Conservation (phyloP, 1,140 invertebrate species). For the Cheumatopsyche charites region DNA sequence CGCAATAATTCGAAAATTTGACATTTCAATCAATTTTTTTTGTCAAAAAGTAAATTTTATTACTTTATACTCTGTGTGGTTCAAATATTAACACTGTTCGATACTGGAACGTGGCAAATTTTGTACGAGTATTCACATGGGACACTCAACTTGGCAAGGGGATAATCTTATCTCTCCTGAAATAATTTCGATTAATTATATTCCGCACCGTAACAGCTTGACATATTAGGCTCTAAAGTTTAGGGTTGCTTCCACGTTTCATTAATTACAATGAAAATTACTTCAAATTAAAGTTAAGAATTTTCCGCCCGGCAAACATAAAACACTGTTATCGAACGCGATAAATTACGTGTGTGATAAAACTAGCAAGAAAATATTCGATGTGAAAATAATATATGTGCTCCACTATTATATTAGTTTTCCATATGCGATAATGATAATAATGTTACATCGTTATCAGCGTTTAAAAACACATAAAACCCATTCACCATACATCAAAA, state of each 20-base stretch:
- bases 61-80: background rate
- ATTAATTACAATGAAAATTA: constrained; percentile 28
- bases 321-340: no score
- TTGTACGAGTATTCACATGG: constrained; percentile 2
- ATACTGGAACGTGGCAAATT: constrained; percentile 3
- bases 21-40: no score
- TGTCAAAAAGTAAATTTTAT: no score
- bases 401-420: no score
- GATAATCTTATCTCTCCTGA: constrained; percentile 25
- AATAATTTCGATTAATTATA: constrained; percentile 28
- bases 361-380: no score
- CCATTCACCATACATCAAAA: no score
- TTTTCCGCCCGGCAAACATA: background rate
- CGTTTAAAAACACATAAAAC: no score
- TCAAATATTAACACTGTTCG: background rate
- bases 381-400: no score
- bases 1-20: no score
- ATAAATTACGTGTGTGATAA: no score
- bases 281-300: constrained; percentile 13
- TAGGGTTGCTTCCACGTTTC: constrained; percentile 20
- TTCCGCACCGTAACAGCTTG: constrained; percentile 22
- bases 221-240: constrained; percentile 25
- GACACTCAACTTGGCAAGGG: background rate
- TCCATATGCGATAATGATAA: no score
- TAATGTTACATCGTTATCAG: no score